Base-by-base conservation (phyloP, 2,888 invertebrate species). In the Stictocephala bisonia region DNA sequence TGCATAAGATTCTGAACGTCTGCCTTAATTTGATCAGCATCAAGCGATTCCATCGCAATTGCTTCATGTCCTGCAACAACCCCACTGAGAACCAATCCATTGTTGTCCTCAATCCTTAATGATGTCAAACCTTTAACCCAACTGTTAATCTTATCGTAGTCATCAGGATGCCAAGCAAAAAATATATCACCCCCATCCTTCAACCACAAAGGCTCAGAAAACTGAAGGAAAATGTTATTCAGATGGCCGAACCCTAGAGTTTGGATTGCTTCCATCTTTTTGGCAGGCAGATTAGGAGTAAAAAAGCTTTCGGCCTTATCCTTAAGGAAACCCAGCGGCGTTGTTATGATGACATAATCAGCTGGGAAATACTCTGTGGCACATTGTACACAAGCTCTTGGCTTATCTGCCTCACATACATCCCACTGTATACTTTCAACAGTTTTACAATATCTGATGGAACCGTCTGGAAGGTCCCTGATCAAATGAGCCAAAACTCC, bases 391-490 rank as follows among this genome's bases (percentile, higher is more conserved):
- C 56, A 44, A 1, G 58, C 70, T 18, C 70, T 58, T 20, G 70
- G 70, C n/a, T 48, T 58, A 26, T 71, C 70, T 40, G 44, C 44
- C 29, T 56, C 56, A 11, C 58, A 56, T 27, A 41, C 48, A 2
- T 89, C 89, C 91, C 91, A 92, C 74, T 89, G 85, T 31, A 94
- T 87, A 68, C 88, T 87, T 22, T 88, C 89, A 0, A 93, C 92
- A 0, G 92, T 88, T 79, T 91, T 91, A 78, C 88, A 89, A 78
- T 91, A 91, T 50, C 89, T 68, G 35, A 79, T 77, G 4, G 68
- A 85, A 76, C 89, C 88, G 71, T 87, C 87, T 1, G 90, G 90
- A 15, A 91, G 82, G n/a, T 89, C 88, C 58, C 90, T 85, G 15
- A 91, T 81, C 48, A 91, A 82, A 0, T 91, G 91, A 0, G 90